Evolutionary conservation across 2,797 vertebrate genomes (phyloP).

Genomic region (Todus mexicanus): DNA sequence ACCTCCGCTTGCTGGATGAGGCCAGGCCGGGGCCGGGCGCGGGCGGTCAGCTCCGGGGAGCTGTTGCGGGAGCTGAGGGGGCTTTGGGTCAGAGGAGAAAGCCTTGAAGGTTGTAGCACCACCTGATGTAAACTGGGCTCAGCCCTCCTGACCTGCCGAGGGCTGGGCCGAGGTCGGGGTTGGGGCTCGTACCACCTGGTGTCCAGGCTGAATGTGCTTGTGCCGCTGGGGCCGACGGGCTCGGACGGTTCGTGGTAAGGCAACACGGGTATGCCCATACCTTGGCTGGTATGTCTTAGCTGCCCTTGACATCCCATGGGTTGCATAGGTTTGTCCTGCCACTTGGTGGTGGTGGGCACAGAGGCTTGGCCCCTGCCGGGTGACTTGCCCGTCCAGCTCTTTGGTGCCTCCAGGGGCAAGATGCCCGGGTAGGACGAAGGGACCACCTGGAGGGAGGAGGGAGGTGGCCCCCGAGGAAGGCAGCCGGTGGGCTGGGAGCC

Average conservation of each 20-base stretch:
- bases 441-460: conserved; percentile 86
- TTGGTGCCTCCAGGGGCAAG: conserved; percentile 93
- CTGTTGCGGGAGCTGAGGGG: conserved; percentile 95
- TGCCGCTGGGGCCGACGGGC: conserved; percentile 85
- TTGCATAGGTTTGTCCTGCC: conserved; percentile 98
- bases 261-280: conserved; percentile 99
- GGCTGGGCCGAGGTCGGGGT: conserved; percentile 94
- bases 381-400: conserved; percentile 88
- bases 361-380: conserved; percentile 81
- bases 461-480: conserved; percentile 84
- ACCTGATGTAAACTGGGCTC: conserved; percentile 97
- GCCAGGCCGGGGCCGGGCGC: conserved; percentile 90
- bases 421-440: conserved; percentile 89
- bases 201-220: conserved; percentile 98
- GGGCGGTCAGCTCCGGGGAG: conserved; percentile 93
- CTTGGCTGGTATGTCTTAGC: conserved; percentile 99
- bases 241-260: conserved; percentile 95
- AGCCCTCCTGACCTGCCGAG: conserved; percentile 89
- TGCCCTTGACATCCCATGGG: conserved; percentile 94
- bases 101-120: conserved; percentile 96
- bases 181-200: conserved; percentile 94
- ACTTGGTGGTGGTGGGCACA: conserved; percentile 78
- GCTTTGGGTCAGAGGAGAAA: conserved; percentile 97
- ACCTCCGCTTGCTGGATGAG: conserved; percentile 93
- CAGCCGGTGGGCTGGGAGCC: conserved; percentile 82